Conservation (phyloP, 1,140 invertebrate genomes). For the Antheraea mylitta region DNA sequence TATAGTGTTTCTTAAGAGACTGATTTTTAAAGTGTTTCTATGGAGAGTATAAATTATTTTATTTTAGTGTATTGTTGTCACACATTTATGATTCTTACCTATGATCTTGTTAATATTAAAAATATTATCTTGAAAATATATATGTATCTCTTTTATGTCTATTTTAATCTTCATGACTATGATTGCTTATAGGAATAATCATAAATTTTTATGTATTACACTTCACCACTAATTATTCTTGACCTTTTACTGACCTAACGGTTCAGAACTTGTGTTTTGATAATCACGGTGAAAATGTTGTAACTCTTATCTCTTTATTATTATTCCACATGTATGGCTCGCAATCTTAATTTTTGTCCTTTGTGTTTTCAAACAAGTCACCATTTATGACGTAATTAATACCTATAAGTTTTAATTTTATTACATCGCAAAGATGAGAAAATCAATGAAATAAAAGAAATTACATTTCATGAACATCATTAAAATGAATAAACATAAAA, state of each 20-base stretch:
- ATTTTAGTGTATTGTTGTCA: slow-evolving; percentile 37
- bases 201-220: background rate
- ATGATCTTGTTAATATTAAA: background rate
- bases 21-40: slow-evolving; percentile 48
- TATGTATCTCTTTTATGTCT: background rate
- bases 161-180: background rate
- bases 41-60: slow-evolving; percentile 57
- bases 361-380: too few relatives aligned
- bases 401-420: too few relatives aligned
- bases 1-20: slow-evolving; percentile 41
- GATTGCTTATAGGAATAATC: background rate
- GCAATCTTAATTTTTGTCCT: too few relatives aligned
- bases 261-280: background rate
- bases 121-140: background rate
- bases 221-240: background rate
- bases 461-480: too few relatives aligned
- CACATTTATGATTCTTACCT: slow-evolving; percentile 27
- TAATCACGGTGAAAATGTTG: too few relatives aligned
- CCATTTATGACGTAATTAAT: too few relatives aligned
- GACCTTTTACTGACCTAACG: background rate
- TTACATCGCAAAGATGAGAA: too few relatives aligned
- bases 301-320: background rate
- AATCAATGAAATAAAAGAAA: too few relatives aligned
- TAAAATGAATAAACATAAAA: too few relatives aligned
- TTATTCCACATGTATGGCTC: too few relatives aligned